These are phyloP conservation scores for Drosophila nebulosa DNA, from an alignment of 1,140 invertebrate genomes.

Conservation along the genomic window DNA sequence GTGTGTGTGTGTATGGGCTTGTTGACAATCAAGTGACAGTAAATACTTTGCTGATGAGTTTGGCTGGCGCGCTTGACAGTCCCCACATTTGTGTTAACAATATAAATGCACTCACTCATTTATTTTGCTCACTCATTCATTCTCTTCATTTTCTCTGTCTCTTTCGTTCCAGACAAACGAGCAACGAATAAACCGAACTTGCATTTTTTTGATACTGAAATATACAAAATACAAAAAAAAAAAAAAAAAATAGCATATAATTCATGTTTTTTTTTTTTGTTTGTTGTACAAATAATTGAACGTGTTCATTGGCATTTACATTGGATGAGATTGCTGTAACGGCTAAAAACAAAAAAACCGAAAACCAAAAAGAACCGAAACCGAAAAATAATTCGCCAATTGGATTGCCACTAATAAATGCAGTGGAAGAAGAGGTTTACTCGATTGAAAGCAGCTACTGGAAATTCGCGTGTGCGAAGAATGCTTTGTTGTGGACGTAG, in stretches of 20 bases:
- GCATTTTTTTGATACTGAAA: conserved; percentile 40
- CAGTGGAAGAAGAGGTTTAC: conserved; percentile 89
- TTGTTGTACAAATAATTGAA: conserved; percentile 10
- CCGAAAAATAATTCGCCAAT: conserved; percentile 51
- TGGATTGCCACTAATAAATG: conserved; percentile 82
- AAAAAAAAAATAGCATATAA: conserved; percentile 8
- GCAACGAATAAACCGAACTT: conserved; percentile 69
- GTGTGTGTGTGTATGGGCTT: conserved; percentile 27
- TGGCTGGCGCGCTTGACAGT: conserved; percentile 19
- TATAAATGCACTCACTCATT: conserved; percentile 6
- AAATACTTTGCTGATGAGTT: conserved; percentile 58
- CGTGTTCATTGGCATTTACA: conserved; percentile 42
- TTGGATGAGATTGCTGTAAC: conserved; percentile 4
- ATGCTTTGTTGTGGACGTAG: conserved; percentile 93
- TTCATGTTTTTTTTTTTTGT: conserved; percentile 41
- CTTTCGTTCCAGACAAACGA: conserved; percentile 50
- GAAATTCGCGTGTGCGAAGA: conserved; percentile 88
- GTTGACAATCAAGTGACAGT: conserved; percentile 70
- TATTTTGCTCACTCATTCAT: conserved; percentile 1
- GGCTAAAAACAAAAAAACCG: conserved; percentile 12
- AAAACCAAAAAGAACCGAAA: conserved; percentile 7
- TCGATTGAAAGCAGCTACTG: conserved; percentile 86
- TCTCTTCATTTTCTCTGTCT: not conserved
- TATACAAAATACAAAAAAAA: not conserved
- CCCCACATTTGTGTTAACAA: conserved; percentile 17